These are phyloP conservation scores for Xiphorhynchus elegans DNA, from an alignment of 2,113 vertebrate species.

Conservation along the genomic window DNA sequence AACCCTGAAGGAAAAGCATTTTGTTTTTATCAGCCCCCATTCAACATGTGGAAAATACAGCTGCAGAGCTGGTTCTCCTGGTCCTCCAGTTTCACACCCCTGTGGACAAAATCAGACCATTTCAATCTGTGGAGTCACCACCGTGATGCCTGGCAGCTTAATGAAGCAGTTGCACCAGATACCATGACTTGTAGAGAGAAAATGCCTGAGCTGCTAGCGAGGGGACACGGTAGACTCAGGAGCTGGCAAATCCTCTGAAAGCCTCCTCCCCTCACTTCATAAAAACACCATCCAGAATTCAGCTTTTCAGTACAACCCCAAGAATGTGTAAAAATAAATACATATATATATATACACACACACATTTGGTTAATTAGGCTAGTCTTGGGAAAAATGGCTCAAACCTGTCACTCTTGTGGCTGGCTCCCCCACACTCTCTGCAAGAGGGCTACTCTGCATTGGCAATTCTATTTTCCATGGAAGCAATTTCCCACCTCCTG, in stretches of 20 bases:
- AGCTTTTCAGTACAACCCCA: neutral
- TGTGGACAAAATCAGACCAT: neutral
- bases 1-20: neutral
- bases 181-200: neutral
- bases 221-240: neutral
- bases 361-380: neutral
- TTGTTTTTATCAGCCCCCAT: slow-evolving; percentile 42
- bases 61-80: neutral
- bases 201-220: fast-evolving
- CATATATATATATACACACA: no score
- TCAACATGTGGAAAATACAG: slow-evolving; percentile 19
- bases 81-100: slow-evolving; percentile 23
- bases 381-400: neutral
- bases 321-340: neutral
- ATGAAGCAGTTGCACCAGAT: neutral
- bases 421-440: fast-evolving
- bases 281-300: neutral
- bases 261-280: neutral
- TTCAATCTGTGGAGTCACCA: neutral
- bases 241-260: neutral
- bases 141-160: neutral
- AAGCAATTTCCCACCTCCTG: fast-evolving
- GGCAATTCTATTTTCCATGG: neutral
- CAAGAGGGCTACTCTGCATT: fast-evolving
- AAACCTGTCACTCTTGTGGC: neutral